These are phyloP conservation scores for Leptoclinus maculatus DNA, from an alignment of 2,797 vertebrate species.

Conservation along the genomic window DNA sequence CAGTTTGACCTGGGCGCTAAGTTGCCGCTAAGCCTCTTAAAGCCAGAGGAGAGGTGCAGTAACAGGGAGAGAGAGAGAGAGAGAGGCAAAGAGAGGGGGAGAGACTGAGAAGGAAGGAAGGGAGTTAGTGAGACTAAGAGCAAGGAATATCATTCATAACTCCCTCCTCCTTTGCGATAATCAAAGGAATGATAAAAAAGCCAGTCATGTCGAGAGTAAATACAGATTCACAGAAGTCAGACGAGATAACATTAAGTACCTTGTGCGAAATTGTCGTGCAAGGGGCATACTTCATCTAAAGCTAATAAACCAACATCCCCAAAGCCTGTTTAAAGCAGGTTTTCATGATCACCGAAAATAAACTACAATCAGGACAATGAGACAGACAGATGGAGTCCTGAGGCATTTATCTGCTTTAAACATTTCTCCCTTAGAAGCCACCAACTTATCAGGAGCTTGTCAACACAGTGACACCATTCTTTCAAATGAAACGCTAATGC, in stretches of 20 bases:
- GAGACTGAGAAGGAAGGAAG: constrained; percentile 51
- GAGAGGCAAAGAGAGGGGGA: constrained; percentile 29
- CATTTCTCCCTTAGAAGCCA: constrained; percentile 83
- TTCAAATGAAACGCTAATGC: constrained; percentile 86
- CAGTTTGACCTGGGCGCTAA: constrained; percentile 94
- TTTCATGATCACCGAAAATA: constrained; percentile 87
- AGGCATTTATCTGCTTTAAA: constrained; percentile 86
- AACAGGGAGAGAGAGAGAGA: constrained; percentile 60
- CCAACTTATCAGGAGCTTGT: constrained; percentile 85
- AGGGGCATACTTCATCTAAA: constrained; percentile 79
- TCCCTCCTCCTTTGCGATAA: constrained; percentile 69
- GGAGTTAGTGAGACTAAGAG: constrained; percentile 64
- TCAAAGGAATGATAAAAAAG: constrained; percentile 80
- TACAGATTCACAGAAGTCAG: constrained; percentile 78
- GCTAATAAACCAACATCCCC: constrained; percentile 85
- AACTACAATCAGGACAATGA: constrained; percentile 86
- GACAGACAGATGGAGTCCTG: constrained; percentile 86
- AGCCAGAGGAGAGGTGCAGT: constrained; percentile 86
- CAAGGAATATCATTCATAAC: constrained; percentile 71
- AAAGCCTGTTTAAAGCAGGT: constrained; percentile 83
- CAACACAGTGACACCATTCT: constrained; percentile 88
- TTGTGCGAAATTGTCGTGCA: constrained; percentile 60
- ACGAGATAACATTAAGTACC: constrained; percentile 78
- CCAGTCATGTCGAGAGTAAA: constrained; percentile 78
- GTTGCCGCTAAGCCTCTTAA: constrained; percentile 91